Percentiles rank a stretch among this genome's conserved stretches.
Conservation (phyloP, 1,140 invertebrate genomes). For the Leptinotarsa texana region DNA sequence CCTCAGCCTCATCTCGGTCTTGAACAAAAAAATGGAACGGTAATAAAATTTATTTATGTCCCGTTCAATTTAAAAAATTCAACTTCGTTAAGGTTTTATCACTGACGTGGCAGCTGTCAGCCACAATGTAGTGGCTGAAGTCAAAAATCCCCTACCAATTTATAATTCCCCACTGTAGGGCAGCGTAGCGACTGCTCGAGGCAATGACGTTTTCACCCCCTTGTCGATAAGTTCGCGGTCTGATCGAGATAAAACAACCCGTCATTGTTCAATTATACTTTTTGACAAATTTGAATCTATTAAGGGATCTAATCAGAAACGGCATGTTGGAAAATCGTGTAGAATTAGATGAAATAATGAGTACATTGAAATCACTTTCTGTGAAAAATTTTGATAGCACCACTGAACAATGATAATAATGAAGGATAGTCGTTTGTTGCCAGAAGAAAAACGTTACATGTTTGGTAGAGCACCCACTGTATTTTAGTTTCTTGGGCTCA, state of each 20-base stretch:
- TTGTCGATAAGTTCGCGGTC: conserved; percentile 23
- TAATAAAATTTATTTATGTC: conserved; percentile 32
- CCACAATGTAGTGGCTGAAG: conserved; percentile 52
- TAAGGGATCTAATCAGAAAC: conserved; percentile 9
- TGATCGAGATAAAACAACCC: conserved; percentile 29
- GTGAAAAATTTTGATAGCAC: too few species aligned
- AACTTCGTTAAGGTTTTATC: conserved; percentile 41
- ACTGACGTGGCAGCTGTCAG: conserved; percentile 47
- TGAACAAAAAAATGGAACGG: conserved; percentile 15
- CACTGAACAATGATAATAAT: too few species aligned
- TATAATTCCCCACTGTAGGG: conserved; percentile 47
- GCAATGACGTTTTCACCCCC: conserved; percentile 30
- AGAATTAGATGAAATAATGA: background rate
- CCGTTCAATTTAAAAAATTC: conserved; percentile 39
- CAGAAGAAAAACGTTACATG: too few species aligned
- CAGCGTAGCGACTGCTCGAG: conserved; percentile 22
- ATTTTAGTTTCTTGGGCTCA: too few species aligned
- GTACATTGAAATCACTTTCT: background rate
- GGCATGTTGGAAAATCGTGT: background rate
- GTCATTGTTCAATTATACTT: conserved; percentile 34
- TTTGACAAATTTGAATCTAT: conserved; percentile 39
- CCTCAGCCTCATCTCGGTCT: background rate
- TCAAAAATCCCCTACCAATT: conserved; percentile 51
- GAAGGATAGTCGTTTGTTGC: too few species aligned
- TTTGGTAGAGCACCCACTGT: too few species aligned